Evolutionary conservation across 2,888 invertebrate species (phyloP).

Genomic region (Sinopyrophorus schimmeli): DNA sequence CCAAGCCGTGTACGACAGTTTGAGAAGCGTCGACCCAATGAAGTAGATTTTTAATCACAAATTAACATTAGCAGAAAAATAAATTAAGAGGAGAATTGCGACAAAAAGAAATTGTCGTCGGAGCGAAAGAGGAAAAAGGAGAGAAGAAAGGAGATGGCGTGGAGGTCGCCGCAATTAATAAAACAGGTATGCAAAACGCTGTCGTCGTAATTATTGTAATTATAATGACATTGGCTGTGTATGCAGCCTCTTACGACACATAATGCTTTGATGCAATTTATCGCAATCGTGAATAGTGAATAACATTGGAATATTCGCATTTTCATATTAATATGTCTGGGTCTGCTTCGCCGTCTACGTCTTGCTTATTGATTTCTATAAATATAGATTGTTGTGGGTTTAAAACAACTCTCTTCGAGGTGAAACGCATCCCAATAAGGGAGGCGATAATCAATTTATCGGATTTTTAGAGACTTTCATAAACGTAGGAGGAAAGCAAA

Average conservation of each 20-base stretch:
- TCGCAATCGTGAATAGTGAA: slow-evolving; percentile 19
- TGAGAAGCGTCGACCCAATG: background rate
- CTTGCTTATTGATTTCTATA: slow-evolving; percentile 22
- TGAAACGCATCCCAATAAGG: slow-evolving; percentile 13
- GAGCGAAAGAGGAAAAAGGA: no score
- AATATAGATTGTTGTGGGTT: slow-evolving; percentile 19
- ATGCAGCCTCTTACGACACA: slow-evolving; percentile 15
- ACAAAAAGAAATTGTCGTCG: no score
- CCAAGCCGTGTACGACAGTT: background rate
- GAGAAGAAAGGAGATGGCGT: no score
- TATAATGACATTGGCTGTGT: slow-evolving; percentile 17
- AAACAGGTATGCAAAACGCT: slow-evolving; percentile 17
- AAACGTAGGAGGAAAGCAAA: no score
- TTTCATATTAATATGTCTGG: slow-evolving; percentile 24
- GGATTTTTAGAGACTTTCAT: no score
- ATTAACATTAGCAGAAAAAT: no score
- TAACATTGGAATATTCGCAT: slow-evolving; percentile 23
- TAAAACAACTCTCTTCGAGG: slow-evolving; percentile 5
- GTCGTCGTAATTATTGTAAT: slow-evolving; percentile 10
- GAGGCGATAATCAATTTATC: no score
- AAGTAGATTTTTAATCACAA: no score
- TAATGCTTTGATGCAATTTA: slow-evolving; percentile 23
- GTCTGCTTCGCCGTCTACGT: slow-evolving; percentile 23
- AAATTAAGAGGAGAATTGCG: no score
- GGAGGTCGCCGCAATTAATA: slow-evolving; percentile 14